Base-by-base conservation (phyloP, 1,140 invertebrate genomes). In the Globodera ellingtonae region DNA sequence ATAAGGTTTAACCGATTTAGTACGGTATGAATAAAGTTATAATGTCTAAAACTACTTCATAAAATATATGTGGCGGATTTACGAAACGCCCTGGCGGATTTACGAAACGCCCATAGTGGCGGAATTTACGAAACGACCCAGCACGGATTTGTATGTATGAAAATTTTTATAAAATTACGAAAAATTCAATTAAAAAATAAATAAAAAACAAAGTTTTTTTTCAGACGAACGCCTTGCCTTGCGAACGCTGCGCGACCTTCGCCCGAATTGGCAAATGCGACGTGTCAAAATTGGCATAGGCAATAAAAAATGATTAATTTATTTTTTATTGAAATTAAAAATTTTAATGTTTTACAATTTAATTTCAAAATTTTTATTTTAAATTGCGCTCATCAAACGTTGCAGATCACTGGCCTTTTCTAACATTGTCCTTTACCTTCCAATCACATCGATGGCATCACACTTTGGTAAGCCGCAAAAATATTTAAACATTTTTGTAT, bases 191-290 rank as follows among this genome's bases (percentile, higher is more conserved):
- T 80, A 7, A 1, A 15, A n/a, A 59, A 35, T 50, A 15, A 1
- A 18, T 46, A 47, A n/a, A 24, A 44, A 24, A 79, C 48, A 7
- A 13, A 44, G 24, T 84, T 83, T 71, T 67, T 67, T 24, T 15
- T 10, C 48, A 85, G 84, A 84, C 73, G 84, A 85, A 84, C 79
- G 85, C 9, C 56, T 85, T 50, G 80, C 81, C 46, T 74, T 86
- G 18, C 46, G 75, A 59, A 44, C 77, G 35, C 62, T 79, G 35
- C 85, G 84, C 21, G 84, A 85, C 79, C 72, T 85, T 46, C 46
- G 84, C 21, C 72, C 81, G 18, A 24, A 56, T 48, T 21, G 50
- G 15, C 84, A 84, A 52, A 62, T 85, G 9, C 47, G 59, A 4
- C 15, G 76, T 44, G 62, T 84, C 7, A 10, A 48, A 21, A 73